Percentiles rank a stretch among this genome's conserved stretches.
Evolutionary conservation across 2,888 invertebrate species (phyloP).

Genomic region (Patella depressa): DNA sequence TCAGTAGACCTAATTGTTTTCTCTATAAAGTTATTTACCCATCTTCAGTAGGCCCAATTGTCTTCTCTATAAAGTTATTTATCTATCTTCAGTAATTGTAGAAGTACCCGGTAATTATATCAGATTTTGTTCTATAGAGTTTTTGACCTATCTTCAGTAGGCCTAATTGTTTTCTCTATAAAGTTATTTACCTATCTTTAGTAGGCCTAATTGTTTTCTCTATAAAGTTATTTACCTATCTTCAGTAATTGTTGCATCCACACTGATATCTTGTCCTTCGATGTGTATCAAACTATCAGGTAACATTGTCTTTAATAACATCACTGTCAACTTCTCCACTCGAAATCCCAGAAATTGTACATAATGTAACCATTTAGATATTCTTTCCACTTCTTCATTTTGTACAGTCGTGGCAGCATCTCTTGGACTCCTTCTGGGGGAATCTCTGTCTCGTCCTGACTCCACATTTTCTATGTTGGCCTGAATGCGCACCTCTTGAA

Average conservation of each 20-base stretch:
- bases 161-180: too few relatives aligned
- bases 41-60: too few relatives aligned
- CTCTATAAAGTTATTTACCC: too few relatives aligned
- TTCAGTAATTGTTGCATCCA: slow-evolving; percentile 53
- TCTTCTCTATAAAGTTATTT: too few relatives aligned
- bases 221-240: slow-evolving; percentile 45
- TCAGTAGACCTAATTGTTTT: too few relatives aligned
- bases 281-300: slow-evolving; percentile 70
- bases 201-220: too few relatives aligned
- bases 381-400: slow-evolving; percentile 8
- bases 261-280: slow-evolving; percentile 64
- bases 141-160: too few relatives aligned
- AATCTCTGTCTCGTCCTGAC: slow-evolving; percentile 24
- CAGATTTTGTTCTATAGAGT: too few relatives aligned
- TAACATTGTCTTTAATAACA: slow-evolving; percentile 67
- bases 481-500: slow-evolving; percentile 67
- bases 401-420: slow-evolving; percentile 5
- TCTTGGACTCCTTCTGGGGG: slow-evolving; percentile 15
- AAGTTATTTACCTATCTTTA: too few relatives aligned
- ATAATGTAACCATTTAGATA: neutral
- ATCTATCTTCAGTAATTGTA: too few relatives aligned
- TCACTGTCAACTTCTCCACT: slow-evolving; percentile 68
- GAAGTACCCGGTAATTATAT: too few relatives aligned
- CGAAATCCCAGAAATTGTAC: slow-evolving; percentile 67
- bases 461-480: slow-evolving; percentile 38